phyloP scores from a whole-genome alignment of 2,888 invertebrate genomes.

The Panopea generosa region DNA sequence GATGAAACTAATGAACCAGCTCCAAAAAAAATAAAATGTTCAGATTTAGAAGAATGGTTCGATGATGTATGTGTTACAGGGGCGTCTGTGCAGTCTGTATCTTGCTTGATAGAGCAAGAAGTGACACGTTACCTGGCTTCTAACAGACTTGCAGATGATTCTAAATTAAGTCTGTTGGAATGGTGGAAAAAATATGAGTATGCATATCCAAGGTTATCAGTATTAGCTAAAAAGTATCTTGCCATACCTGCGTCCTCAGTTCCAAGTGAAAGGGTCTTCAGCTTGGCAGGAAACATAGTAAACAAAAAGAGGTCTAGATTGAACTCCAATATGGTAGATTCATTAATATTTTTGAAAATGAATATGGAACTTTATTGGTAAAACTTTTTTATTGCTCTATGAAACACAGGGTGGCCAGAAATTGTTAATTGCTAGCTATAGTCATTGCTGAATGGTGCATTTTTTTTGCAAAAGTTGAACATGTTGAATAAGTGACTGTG shows the following conservation, averaged over 20 bases:
- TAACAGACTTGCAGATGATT: constrained; percentile 5
- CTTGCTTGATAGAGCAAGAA: constrained; percentile 20
- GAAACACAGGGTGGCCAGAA: too few species aligned
- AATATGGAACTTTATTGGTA: constrained; percentile 28
- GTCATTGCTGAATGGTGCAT: too few species aligned
- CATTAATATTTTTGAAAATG: constrained; percentile 31
- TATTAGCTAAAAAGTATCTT: constrained; percentile 27
- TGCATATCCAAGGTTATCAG: constrained; percentile 18
- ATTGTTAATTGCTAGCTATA: too few species aligned
- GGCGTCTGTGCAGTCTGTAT: neutral
- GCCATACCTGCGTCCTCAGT: constrained; percentile 35
- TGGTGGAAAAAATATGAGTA: constrained; percentile 42
- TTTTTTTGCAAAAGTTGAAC: too few species aligned
- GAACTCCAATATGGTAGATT: constrained; percentile 18
- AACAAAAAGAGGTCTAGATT: constrained; percentile 27
- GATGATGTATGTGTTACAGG: constrained; percentile 46
- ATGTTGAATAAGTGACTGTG: too few species aligned
- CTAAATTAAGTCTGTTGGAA: constrained; percentile 4
- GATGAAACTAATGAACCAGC: neutral
- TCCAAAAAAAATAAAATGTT: constrained; percentile 27
- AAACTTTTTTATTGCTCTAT: too few species aligned
- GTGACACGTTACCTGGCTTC: constrained; percentile 14
- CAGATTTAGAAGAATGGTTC: constrained; percentile 48
- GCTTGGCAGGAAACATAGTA: constrained; percentile 22
- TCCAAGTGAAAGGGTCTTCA: constrained; percentile 31